Base-by-base conservation (phyloP, 2,888 invertebrate genomes). In the Trichopria drosophilae region DNA sequence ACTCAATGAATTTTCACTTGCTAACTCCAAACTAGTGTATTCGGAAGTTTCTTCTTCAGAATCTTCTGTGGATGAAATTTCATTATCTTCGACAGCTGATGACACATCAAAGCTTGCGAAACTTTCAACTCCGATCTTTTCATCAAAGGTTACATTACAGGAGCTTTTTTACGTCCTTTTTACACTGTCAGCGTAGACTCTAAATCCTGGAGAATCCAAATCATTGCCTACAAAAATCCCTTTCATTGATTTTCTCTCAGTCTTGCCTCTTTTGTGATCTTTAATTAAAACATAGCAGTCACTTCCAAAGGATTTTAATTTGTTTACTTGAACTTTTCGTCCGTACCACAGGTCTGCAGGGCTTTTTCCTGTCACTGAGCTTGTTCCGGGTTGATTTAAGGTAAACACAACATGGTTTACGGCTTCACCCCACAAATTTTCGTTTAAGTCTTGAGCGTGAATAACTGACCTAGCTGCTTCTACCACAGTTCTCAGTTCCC, bases 401-500 rank as follows among this genome's bases (percentile, higher is more conserved):
- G 43, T 53, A 23, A 53, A 45, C 23, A 56, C 46, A 20, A 39
- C 35, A 39, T 50, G 50, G 3, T 41, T 51, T 22, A 46, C 23
- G 6, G 45, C 45, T 51, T 51, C 40, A 3, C 36, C 43, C 43
- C 43, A 50, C 20, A 50, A 28, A 3, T 43, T 43, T 10, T 35
- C 29, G 10, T 35, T 19, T 12, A 51, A 15, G 18, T 35, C 28
- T 36, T 24, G 15, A 3, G 34, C 41, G 18, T 43, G 32, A 19
- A 63, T 52, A 12, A 36, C 57, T 13, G 66, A 54, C 32, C 65
- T 57, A 10, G 64, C 64, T 42, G 64, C 55, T 48, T 68, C 66
- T 10, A 63, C 60, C 20, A 68, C 49, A 12, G 64, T 68, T 24
- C 66, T 48, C 62, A 67, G 67, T 58, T 68, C 64, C 29, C 66